Evolutionary conservation across 1,140 invertebrate genomes (phyloP).

Genomic region (Plutomurus gul): DNA sequence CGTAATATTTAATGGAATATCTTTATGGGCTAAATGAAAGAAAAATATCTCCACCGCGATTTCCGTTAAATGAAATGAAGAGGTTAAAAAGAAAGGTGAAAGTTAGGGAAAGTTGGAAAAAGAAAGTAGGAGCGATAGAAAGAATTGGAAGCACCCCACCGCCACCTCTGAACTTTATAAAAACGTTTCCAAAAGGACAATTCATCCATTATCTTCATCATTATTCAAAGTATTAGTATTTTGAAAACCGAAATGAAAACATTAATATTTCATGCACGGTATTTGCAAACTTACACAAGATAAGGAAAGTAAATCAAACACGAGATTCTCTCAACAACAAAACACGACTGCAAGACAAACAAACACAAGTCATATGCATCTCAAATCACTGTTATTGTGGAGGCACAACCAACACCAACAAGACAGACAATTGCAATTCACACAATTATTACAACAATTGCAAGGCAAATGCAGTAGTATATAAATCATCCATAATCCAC

Average conservation of each 20-base stretch:
- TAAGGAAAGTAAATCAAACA: constrained; percentile 34
- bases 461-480: too few species aligned
- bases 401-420: too few species aligned
- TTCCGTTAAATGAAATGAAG: too few species aligned
- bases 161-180: constrained; percentile 40
- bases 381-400: too few species aligned
- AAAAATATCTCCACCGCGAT: too few species aligned
- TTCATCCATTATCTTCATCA: neutral
- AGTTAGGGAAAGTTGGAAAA: neutral
- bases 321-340: constrained; percentile 36
- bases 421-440: too few species aligned
- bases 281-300: constrained; percentile 3
- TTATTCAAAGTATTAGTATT: neutral
- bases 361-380: too few species aligned
- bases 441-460: too few species aligned
- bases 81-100: neutral
- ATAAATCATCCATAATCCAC: too few species aligned
- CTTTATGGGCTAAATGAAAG: too few species aligned
- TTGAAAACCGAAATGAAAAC: neutral
- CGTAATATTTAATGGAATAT: too few species aligned
- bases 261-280: constrained; percentile 8
- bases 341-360: constrained; percentile 36
- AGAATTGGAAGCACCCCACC: constrained; percentile 28
- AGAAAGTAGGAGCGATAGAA: constrained; percentile 4
- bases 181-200: neutral